Evolutionary conservation across 2,797 vertebrate genomes (phyloP), one percentile per base, ranked within the genome.

Genomic region (Sparidentex hasta): DNA sequence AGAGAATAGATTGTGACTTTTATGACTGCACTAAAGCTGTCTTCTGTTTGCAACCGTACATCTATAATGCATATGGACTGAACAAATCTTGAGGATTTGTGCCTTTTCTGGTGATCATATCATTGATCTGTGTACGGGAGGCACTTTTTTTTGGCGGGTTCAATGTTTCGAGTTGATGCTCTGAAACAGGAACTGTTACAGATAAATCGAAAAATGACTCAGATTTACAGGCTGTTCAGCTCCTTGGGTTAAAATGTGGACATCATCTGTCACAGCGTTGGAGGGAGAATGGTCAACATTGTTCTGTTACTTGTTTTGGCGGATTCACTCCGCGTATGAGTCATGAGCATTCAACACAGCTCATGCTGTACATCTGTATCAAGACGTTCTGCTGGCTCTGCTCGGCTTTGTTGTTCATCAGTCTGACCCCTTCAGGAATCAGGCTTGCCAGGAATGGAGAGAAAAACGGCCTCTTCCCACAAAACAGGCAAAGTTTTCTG

Each of bases 401-500:
- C 29, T 27, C 7, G 23, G 52, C 61, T 62, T 55, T 44, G 38
- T n/a, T 82, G 62, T 68, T 76, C 59, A 85, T 78, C 50, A 11
- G 38, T 11, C 78, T 72, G 43, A 78, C 56, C 84, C 38, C 51
- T 70, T 71, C 27, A 74, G 76, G 74, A 87, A 56, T 65, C 46
- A 33, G 21, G 17, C 8, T 56, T 82, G 83, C 76, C 65, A 50
- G 70, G 55, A 91, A 87, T 66, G 33, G 61, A 58, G 54, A 73
- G 67, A 89, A 63, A 27, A 75, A 78, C 63, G 61, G 29, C 27
- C 29, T 71, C 27, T 84, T 88, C 78, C 71, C 54, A 82, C 59
- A 77, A 38, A 64, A 44, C 29, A 41, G 73, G 48, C 2, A 41
- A 74, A 84, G 47, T 52, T 84, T 86, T 79, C 51, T 68, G 57